phyloP scores from a whole-genome alignment of 2,113 vertebrate genomes.

The Paradoxurus hermaphroditus region DNA sequence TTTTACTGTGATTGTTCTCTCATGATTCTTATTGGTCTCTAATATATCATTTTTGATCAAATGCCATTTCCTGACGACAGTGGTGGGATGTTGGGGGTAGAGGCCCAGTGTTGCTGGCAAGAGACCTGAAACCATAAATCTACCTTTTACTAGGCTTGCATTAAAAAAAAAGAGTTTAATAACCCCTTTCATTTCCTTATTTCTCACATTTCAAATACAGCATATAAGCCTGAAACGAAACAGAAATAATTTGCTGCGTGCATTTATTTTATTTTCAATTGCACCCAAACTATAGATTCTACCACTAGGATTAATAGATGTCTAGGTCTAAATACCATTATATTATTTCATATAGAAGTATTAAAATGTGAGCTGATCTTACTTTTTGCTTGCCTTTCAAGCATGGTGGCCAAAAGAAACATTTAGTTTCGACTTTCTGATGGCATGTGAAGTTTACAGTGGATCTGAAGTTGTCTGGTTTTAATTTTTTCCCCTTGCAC shows the following conservation, averaged over 20 bases:
- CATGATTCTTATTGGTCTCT: neutral
- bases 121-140: slow-evolving; percentile 26
- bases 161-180: slow-evolving; percentile 1
- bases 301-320: slow-evolving; percentile 36
- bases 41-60: slow-evolving; percentile 47
- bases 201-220: slow-evolving; percentile 53
- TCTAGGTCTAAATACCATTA: slow-evolving; percentile 62
- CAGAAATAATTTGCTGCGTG: neutral
- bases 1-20: slow-evolving; percentile 13
- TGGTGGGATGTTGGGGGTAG: neutral
- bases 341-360: slow-evolving; percentile 69
- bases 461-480: slow-evolving; percentile 81
- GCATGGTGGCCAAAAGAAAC: slow-evolving; percentile 75
- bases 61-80: slow-evolving; percentile 9
- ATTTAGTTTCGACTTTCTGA: slow-evolving; percentile 75
- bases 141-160: slow-evolving; percentile 25
- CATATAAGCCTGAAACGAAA: slow-evolving; percentile 14
- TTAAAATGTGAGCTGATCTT: slow-evolving; percentile 65
- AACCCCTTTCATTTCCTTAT: slow-evolving; percentile 45
- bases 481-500: slow-evolving; percentile 76
- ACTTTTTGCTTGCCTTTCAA: slow-evolving; percentile 74
- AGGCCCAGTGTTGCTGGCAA: neutral
- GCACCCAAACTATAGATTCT: neutral
- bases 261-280: neutral
- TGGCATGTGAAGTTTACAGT: slow-evolving; percentile 81